A percentile compares a stretch with the other conserved stretches of the same genome.
These are phyloP conservation scores for Pyxicephalus adspersus DNA, from an alignment of 2,113 vertebrate species.

Conservation along the genomic window DNA sequence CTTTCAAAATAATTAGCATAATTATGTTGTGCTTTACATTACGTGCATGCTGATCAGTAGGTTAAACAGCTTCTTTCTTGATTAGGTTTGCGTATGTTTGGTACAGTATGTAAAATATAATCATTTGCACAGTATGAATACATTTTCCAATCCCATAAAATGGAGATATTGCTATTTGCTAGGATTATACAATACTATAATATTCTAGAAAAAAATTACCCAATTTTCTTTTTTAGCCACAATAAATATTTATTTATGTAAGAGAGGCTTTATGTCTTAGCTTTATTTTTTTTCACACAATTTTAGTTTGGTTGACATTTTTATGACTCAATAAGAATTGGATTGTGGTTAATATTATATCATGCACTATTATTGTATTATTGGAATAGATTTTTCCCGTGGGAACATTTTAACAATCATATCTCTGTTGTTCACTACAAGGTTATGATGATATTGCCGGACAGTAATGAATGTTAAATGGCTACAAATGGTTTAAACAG, in stretches of 20 bases:
- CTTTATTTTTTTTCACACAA: constrained; percentile 20
- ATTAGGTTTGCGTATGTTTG: constrained; percentile 21
- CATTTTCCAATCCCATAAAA: constrained; percentile 24
- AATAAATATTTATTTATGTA: constrained; percentile 40
- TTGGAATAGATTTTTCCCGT: constrained; percentile 5
- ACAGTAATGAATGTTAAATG: not conserved
- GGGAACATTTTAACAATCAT: constrained; percentile 12
- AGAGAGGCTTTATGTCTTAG: constrained; percentile 20
- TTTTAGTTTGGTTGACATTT: constrained; percentile 21
- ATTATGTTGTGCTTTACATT: constrained; percentile 35
- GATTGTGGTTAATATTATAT: not conserved
- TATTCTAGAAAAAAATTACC: constrained; percentile 16
- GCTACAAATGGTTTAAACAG: not conserved
- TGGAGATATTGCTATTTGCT: constrained; percentile 30
- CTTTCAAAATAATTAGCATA: constrained; percentile 43
- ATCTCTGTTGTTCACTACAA: constrained; percentile 11
- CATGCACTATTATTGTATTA: constrained; percentile 14
- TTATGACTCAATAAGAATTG: constrained; percentile 24
- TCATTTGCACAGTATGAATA: constrained; percentile 29
- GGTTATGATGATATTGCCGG: not conserved
- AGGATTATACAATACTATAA: constrained; percentile 24
- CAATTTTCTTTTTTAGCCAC: constrained; percentile 33
- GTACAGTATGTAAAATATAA: constrained; percentile 42
- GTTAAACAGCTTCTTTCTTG: not conserved
- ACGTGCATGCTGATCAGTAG: constrained; percentile 26